Base-by-base conservation (phyloP, 1,140 invertebrate species). In the Anadara kagoshimensis region DNA sequence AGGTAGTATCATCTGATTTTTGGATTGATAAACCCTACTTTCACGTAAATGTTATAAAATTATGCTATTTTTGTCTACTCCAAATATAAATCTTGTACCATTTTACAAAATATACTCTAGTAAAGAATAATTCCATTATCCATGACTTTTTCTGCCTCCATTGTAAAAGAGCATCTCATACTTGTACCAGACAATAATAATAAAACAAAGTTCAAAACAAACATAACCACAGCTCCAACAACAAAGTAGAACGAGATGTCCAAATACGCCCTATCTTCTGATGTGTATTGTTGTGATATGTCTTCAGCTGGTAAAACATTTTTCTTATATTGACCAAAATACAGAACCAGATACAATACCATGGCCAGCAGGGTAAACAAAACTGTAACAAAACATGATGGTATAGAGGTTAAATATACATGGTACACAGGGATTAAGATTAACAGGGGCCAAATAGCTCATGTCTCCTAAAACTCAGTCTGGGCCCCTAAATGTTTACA, bases 201-300 rank as follows among this genome's bases (percentile, higher is more conserved):
- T 64, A 95, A 90, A 5, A 94, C 89, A 73, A 95, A 92, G 89
- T 95, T 96, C 43, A 94, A 85, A 47, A 94, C 90, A 78, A 93
- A 94, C 22, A 94, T 90, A 65, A 93, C 89, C 11, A 92, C 91
- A 3, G 94, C 93, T 22, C 92, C 93, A 1, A 95, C 93, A 8
- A 95, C 92, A 73, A 96, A 91, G 93, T 93, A 95, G 89, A 94
- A 95, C n/a, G 94, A 95, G 85, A 93, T 94, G 73, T 93, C 94
- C 22, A 94, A 89, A 73, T 92, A 91, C 2, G 93, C 93, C 69
- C 92, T 91, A 64, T 92, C 92, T 76, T 93, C 91, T 12, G 94
- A 94, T 18, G 90, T 92, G 94, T 95, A 96, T 70, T 73, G 69
- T 11, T 92, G 92, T 75, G 93, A 93, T 20, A 92, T 91, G 49